phyloP scores from a whole-genome alignment of 1,140 invertebrate species.

The Calliphora vicina region DNA sequence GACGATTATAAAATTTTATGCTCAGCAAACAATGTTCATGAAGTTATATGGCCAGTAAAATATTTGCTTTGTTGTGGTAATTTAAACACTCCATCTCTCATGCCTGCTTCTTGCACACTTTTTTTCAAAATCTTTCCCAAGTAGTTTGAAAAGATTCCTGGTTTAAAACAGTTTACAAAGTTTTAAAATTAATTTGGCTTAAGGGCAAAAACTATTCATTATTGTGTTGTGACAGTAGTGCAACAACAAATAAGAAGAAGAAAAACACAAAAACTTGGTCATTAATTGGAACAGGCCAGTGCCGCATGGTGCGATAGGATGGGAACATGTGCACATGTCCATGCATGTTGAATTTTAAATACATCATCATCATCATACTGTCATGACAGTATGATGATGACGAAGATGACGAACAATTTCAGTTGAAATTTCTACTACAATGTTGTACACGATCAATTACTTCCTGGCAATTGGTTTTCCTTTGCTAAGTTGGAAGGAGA shows the following conservation, averaged over 20 bases:
- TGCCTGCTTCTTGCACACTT: too few species aligned
- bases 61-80: too few species aligned
- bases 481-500: too few species aligned
- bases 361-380: background rate
- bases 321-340: background rate
- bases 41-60: too few species aligned
- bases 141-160: too few species aligned
- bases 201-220: constrained; percentile 1
- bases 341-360: background rate
- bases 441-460: background rate
- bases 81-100: too few species aligned
- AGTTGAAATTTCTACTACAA: background rate
- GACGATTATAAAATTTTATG: too few species aligned
- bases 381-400: background rate
- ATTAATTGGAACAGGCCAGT: background rate
- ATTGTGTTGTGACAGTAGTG: background rate
- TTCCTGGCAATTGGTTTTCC: background rate
- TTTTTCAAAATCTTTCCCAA: too few species aligned
- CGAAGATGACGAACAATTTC: background rate
- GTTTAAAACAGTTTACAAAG: too few species aligned
- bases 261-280: background rate
- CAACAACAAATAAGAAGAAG: background rate
- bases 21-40: too few species aligned
- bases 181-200: background rate
- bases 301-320: background rate